Evolutionary conservation across 2,113 vertebrate species (phyloP).

Genomic region (Gymnarchus niloticus): DNA sequence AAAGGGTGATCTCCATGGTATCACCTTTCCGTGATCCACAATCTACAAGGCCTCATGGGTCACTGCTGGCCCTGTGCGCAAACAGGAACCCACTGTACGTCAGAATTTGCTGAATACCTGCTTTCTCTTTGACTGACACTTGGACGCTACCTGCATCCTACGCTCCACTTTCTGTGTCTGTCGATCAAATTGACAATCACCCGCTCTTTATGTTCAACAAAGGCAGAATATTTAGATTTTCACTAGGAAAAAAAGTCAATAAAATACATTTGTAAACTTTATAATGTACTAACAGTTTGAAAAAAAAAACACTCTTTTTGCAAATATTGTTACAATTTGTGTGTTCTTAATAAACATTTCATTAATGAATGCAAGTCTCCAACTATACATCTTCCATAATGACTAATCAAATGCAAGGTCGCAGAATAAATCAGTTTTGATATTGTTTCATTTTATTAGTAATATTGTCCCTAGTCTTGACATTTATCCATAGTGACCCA

Average conservation of each 20-base stretch:
- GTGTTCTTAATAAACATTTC: slow-evolving; percentile 26
- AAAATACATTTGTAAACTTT: background rate
- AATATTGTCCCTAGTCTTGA: background rate
- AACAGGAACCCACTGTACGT: slow-evolving; percentile 4
- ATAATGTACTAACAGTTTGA: background rate
- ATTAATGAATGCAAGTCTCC: background rate
- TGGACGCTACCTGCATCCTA: background rate
- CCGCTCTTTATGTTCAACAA: background rate
- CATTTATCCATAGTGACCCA: background rate
- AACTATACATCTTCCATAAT: background rate
- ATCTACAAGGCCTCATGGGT: slow-evolving; percentile 14
- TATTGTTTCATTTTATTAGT: background rate
- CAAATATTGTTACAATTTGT: slow-evolving; percentile 43
- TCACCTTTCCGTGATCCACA: background rate
- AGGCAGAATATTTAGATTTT: background rate
- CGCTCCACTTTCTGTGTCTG: background rate
- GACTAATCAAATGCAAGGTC: background rate
- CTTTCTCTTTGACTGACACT: slow-evolving; percentile 25
- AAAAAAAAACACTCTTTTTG: slow-evolving; percentile 18
- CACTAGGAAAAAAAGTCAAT: slow-evolving; percentile 39
- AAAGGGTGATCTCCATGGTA: background rate
- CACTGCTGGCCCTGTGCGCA: slow-evolving; percentile 37
- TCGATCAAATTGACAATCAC: slow-evolving; percentile 8
- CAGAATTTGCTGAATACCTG: slow-evolving; percentile 36
- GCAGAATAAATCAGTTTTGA: background rate